A percentile compares a stretch with the other conserved stretches of the same genome.
Conservation (phyloP, 2,888 invertebrate genomes). For the Orgyia antiqua region DNA sequence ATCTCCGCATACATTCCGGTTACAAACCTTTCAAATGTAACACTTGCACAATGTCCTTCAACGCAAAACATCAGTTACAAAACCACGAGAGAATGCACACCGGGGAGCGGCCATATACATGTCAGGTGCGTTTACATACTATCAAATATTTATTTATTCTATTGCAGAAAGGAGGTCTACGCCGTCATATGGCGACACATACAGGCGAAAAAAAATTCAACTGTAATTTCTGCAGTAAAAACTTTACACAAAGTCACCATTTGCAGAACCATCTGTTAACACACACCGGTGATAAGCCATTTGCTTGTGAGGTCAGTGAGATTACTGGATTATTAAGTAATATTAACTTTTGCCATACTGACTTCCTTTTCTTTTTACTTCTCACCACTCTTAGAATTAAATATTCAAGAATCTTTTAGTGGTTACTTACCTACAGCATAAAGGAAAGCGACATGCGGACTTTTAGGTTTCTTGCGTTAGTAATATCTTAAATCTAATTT, state of each 20-base stretch:
- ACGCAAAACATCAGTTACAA: conserved; percentile 74
- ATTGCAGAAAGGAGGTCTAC: conserved; percentile 47
- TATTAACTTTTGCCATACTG: too few species aligned
- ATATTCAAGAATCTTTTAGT: too few species aligned
- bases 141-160: conserved; percentile 20
- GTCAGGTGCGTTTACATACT: conserved; percentile 49
- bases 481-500: too few species aligned
- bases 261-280: conserved; percentile 49
- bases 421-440: too few species aligned
- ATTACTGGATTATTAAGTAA: too few species aligned
- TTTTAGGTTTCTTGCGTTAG: too few species aligned
- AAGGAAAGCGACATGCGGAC: too few species aligned
- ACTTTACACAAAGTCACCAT: conserved; percentile 53
- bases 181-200: conserved; percentile 52
- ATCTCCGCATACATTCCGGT: conserved; percentile 72
- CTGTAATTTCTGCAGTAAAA: conserved; percentile 48
- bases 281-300: conserved; percentile 54
- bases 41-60: conserved; percentile 72
- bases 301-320: conserved; percentile 54
- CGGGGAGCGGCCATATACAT: conserved; percentile 69
- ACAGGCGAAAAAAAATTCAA: conserved; percentile 48
- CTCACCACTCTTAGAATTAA: too few species aligned
- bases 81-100: conserved; percentile 76
- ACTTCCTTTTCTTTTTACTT: too few species aligned
- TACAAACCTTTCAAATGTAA: conserved; percentile 72